phyloP scores from a whole-genome alignment of 1,140 invertebrate genomes.

The Mamestra configurata region DNA sequence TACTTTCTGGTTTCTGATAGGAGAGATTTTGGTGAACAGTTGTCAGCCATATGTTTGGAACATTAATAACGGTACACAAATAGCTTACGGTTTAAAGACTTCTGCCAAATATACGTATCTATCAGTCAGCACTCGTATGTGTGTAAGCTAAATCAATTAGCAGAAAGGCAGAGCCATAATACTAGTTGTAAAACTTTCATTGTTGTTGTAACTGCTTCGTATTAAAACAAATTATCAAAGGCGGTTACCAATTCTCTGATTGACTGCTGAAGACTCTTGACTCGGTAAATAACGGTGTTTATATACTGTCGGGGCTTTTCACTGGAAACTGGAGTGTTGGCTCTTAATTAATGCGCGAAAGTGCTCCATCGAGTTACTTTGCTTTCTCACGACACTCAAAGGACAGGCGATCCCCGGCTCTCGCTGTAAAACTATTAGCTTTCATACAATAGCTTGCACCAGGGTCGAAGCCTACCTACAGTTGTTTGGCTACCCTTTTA shows the following conservation, averaged over 20 bases:
- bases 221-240: neutral
- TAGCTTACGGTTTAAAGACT: neutral
- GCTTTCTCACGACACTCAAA: neutral
- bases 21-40: neutral
- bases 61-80: neutral
- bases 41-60: neutral
- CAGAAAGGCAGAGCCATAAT: neutral
- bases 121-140: neutral
- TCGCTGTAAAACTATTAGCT: neutral
- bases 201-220: neutral
- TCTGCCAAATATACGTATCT: neutral
- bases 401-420: neutral
- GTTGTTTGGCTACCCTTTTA: too few species aligned
- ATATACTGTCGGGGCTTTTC: neutral
- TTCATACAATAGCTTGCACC: neutral
- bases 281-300: neutral
- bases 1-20: neutral
- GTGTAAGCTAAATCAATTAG: neutral
- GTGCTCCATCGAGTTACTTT: constrained; percentile 1
- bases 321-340: neutral
- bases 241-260: neutral
- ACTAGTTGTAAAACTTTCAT: neutral
- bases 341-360: constrained; percentile 4
- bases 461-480: too few species aligned
- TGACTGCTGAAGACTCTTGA: neutral